These are phyloP conservation scores for Microctenopoma lineatum DNA, from an alignment of 2,797 vertebrate species.

Conservation along the genomic window DNA sequence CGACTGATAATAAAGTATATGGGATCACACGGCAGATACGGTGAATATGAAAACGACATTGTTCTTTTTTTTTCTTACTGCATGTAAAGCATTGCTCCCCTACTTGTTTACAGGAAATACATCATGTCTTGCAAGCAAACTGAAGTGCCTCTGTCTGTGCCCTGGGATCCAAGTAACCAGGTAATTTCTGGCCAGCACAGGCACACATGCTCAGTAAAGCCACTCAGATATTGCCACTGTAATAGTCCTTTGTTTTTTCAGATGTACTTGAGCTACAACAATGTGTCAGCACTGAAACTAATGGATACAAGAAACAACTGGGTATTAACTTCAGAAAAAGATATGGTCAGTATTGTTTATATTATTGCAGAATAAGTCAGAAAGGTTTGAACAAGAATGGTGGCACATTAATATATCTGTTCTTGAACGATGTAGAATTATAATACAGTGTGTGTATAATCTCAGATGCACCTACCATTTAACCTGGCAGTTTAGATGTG, in stretches of 20 bases:
- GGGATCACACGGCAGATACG: conserved; percentile 2
- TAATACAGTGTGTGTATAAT: too few species aligned
- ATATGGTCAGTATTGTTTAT: conserved; percentile 84
- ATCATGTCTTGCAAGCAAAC: conserved; percentile 92
- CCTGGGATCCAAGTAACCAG: conserved; percentile 98
- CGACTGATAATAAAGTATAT: conserved; percentile 28
- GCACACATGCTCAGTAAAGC: not conserved
- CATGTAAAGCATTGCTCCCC: not conserved
- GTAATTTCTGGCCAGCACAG: conserved; percentile 72
- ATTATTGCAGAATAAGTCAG: conserved; percentile 2
- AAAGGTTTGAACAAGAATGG: conserved; percentile 2
- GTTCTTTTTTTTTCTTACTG: not conserved
- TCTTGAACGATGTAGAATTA: conserved; percentile 5
- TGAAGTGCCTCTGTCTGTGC: conserved; percentile 92
- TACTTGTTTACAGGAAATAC: conserved; percentile 88
- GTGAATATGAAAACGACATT: not conserved
- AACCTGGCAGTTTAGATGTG: conserved; percentile 7
- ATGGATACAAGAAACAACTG: conserved; percentile 91
- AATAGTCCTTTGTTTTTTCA: conserved; percentile 59
- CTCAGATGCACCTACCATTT: not conserved
- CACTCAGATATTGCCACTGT: conserved; percentile 25
- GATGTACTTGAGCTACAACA: conserved; percentile 98
- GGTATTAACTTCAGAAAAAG: conserved; percentile 89
- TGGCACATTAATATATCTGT: not conserved
- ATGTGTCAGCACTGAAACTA: conserved; percentile 93